Conservation (phyloP, 2,797 vertebrate genomes). For the Brotogeris chrysoptera region DNA sequence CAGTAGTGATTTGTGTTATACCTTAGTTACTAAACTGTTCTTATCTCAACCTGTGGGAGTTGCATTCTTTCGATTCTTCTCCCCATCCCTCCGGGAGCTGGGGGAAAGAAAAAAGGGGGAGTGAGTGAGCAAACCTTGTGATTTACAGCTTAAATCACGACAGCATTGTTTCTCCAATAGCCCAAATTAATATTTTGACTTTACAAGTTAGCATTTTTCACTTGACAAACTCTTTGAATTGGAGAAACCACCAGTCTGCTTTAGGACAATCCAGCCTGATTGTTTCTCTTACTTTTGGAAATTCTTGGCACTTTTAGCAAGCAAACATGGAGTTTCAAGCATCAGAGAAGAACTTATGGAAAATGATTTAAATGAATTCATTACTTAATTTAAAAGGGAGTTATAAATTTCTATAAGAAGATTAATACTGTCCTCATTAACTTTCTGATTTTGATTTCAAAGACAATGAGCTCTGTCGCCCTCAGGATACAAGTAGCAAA, state of each 20-base stretch:
- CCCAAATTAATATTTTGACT: background rate
- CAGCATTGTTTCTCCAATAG: background rate
- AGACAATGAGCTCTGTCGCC: background rate
- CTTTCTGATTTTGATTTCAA: constrained; percentile 8
- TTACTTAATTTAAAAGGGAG: constrained; percentile 13
- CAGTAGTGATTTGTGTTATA: too few species aligned
- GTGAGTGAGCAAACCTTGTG: too few species aligned
- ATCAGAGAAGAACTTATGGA: background rate
- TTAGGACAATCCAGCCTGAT: background rate
- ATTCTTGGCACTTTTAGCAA: background rate
- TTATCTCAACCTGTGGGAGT: too few species aligned
- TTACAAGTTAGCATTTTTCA: background rate
- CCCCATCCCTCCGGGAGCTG: too few species aligned
- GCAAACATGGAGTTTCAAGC: background rate
- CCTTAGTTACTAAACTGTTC: too few species aligned
- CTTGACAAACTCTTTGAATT: background rate
- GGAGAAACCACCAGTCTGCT: background rate
- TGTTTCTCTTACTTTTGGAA: background rate
- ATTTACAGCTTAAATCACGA: too few species aligned
- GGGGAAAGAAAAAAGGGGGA: too few species aligned
- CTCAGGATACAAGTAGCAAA: background rate
- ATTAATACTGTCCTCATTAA: constrained; percentile 34
- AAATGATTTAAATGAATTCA: constrained; percentile 43
- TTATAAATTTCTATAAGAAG: constrained; percentile 13
- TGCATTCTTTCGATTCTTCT: too few species aligned